A percentile compares a stretch with the other conserved stretches of the same genome.
Conservation (phyloP, 1,140 invertebrate genomes). For the Chironomus striatipennis region DNA sequence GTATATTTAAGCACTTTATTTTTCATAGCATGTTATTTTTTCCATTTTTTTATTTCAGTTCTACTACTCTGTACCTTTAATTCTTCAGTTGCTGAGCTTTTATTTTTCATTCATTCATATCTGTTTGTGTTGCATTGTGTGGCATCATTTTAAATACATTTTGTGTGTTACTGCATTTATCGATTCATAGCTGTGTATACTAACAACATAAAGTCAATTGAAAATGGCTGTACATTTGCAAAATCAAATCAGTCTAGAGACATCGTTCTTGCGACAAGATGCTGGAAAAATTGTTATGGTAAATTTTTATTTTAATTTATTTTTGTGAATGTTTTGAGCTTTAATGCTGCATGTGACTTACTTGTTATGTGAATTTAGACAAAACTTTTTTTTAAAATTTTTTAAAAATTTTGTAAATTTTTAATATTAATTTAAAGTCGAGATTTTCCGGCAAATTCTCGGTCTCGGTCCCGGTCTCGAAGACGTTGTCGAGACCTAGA, state of each 20-base stretch:
- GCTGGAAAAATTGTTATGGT: neutral
- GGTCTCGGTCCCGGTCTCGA: too few relatives aligned
- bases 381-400: too few relatives aligned
- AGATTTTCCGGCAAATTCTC: too few relatives aligned
- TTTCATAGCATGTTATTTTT: neutral
- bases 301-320: slow-evolving; percentile 11
- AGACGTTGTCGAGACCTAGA: too few relatives aligned
- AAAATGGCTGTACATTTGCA: slow-evolving; percentile 15
- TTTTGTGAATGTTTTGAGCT: neutral
- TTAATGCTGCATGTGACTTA: neutral
- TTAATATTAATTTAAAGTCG: too few relatives aligned
- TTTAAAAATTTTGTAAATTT: too few relatives aligned
- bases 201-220: too few relatives aligned
- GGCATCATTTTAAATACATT: neutral
- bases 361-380: too few relatives aligned
- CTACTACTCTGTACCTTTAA: neutral
- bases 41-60: neutral
- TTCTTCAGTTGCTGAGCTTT: slow-evolving; percentile 1
- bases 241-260: slow-evolving; percentile 2
- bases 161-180: neutral
- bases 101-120: neutral
- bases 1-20: neutral
- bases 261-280: neutral
- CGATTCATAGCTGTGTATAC: neutral
- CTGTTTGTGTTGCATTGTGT: slow-evolving; percentile 8